Evolutionary conservation across 1,140 invertebrate species (phyloP), one percentile per base, ranked within the genome.

Genomic region (Drosophila suzukii): DNA sequence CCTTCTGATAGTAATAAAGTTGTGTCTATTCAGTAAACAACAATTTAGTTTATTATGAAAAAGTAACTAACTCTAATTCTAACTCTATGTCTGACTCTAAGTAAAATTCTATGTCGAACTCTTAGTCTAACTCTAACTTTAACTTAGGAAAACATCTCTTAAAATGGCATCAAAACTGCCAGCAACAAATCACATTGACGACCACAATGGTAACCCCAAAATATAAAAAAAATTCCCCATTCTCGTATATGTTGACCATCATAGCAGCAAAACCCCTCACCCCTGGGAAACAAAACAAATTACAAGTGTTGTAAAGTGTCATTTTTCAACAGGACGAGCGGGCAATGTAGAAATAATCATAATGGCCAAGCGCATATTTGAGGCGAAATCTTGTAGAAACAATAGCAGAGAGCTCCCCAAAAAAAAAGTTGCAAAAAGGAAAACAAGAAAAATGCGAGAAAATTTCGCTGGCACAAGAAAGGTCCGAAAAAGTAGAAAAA

Each of bases 241-340:
- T 43, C 15, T 43, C 15, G 13, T n/a, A 60, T 8, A 36, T 20
- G n/a, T 30, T 60, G 53, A 51, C 47, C 65, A 54, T 47, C 32
- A 20, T 4, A 56, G 27, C 67, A 11, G 24, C 58, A 32, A 57
- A 55, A 30, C 49, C 17, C 4, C 27, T 2, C 3, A 2, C 27
- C 4, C 1, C 4, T 13, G 38, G 60, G 24, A 61, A 43, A 58
- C 65, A 68, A 68, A 82, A 90, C 86, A 90, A 86, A 90, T 90
- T 90, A 83, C 86, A 90, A 79, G 59, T 81, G 86, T 90, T 90
- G 86, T 90, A 90, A 90, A 90, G 79, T 90, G 83, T 76, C 81
- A 90, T 90, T 90, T 90, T 90, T 90, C 86, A 90, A 83, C 58
- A 49, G 66, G 20, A 34, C 24, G 46, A 36, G 27, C 27, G 51